A percentile compares a stretch with the other conserved stretches of the same genome.
Evolutionary conservation across 2,797 vertebrate genomes (phyloP).

Genomic region (Salmo trutta): DNA sequence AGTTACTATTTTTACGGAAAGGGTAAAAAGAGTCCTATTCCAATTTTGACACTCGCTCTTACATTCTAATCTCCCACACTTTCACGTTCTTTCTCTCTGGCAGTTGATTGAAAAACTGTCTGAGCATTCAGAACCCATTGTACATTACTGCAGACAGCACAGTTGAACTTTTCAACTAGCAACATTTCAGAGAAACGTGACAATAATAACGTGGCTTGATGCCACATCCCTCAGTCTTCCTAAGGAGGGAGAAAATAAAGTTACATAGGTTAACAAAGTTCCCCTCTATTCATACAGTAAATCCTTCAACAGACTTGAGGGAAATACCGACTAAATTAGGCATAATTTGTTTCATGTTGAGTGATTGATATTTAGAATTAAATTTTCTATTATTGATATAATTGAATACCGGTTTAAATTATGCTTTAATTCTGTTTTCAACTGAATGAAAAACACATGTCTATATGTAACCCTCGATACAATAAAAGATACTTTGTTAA

Average conservation of each 20-base stretch:
- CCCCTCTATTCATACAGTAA: background rate
- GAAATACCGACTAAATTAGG: background rate
- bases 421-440: constrained; percentile 41
- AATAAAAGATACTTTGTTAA: constrained; percentile 57
- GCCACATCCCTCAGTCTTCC: constrained; percentile 6
- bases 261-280: background rate
- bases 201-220: background rate
- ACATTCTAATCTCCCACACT: background rate
- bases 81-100: background rate
- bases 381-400: constrained; percentile 6
- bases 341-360: constrained; percentile 5
- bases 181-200: constrained; percentile 55
- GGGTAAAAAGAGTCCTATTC: background rate
- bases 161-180: constrained; percentile 21
- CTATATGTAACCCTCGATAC: constrained; percentile 62
- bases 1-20: background rate
- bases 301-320: constrained; percentile 6
- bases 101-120: background rate
- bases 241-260: background rate
- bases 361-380: constrained; percentile 13
- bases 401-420: constrained; percentile 46
- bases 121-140: background rate
- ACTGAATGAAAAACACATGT: constrained; percentile 41
- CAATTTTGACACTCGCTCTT: background rate
- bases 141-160: constrained; percentile 27